Evolutionary conservation across 2,888 invertebrate species (phyloP).

Genomic region (Odontomyia ornata): DNA sequence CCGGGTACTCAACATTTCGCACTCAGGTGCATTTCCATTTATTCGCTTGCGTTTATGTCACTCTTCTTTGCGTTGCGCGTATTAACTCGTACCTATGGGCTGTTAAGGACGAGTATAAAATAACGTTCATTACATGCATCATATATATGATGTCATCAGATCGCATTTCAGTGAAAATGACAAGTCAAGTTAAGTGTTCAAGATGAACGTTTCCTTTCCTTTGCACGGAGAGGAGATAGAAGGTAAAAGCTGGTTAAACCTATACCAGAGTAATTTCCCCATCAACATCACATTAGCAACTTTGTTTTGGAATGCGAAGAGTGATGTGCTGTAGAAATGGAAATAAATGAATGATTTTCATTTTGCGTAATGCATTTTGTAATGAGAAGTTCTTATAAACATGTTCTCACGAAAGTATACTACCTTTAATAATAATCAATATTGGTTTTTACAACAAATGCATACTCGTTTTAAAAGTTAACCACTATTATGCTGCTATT

Average conservation of each 20-base stretch:
- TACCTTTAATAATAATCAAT: too few species aligned
- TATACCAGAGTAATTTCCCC: slow-evolving; percentile 6
- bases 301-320: not conserved
- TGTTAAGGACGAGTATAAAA: too few species aligned
- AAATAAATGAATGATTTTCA: too few species aligned
- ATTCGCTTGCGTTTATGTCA: too few species aligned
- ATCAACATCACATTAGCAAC: not conserved
- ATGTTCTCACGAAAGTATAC: too few species aligned
- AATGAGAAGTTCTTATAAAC: too few species aligned
- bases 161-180: slow-evolving; percentile 44
- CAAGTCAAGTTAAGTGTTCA: slow-evolving; percentile 12
- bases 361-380: too few species aligned
- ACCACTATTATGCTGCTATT: too few species aligned
- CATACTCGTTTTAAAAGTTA: too few species aligned
- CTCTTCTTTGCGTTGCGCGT: not conserved
- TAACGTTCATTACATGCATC: slow-evolving; percentile 21
- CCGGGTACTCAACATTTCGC: slow-evolving; percentile 5
- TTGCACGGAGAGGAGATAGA: not conserved
- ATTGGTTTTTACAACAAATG: too few species aligned
- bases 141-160: slow-evolving; percentile 41
- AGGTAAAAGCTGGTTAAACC: slow-evolving; percentile 18
- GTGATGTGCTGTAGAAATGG: not conserved
- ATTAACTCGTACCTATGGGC: not conserved
- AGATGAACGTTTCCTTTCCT: not conserved
- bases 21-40: not conserved